phyloP scores from a whole-genome alignment of 2,888 invertebrate genomes.

The Automeris io region DNA sequence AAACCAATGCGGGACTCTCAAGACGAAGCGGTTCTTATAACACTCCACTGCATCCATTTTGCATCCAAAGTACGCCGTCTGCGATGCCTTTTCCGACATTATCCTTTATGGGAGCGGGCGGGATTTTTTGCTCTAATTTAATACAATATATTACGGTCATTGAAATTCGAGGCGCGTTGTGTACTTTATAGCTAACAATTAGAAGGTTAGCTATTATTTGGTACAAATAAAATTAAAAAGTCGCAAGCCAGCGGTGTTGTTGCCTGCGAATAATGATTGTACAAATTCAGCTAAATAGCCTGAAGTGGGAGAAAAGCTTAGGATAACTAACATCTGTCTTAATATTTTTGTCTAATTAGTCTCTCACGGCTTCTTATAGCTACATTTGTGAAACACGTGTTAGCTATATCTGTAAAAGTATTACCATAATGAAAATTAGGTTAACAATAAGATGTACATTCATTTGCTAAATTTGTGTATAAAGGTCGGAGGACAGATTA shows the following conservation, averaged over 20 bases:
- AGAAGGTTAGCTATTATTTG: slow-evolving; percentile 37
- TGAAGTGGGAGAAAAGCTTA: slow-evolving; percentile 8
- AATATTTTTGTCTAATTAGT: slow-evolving; percentile 11
- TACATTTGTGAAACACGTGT: slow-evolving; percentile 31
- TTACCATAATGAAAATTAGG: too few relatives aligned
- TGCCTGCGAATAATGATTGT: neutral
- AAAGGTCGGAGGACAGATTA: too few relatives aligned
- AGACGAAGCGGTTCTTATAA: slow-evolving; percentile 13
- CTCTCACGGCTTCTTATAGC: slow-evolving; percentile 12
- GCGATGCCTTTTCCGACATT: slow-evolving; percentile 25
- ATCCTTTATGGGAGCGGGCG: slow-evolving; percentile 30
- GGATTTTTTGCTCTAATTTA: slow-evolving; percentile 40
- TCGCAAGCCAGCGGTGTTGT: neutral
- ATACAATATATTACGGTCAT: slow-evolving; percentile 34
- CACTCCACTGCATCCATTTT: slow-evolving; percentile 36
- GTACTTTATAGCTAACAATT: slow-evolving; percentile 43
- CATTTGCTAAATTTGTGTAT: too few relatives aligned
- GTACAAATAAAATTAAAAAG: slow-evolving; percentile 21
- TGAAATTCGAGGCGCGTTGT: slow-evolving; percentile 43
- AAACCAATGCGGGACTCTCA: slow-evolving; percentile 22
- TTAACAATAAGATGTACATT: too few relatives aligned
- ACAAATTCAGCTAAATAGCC: neutral
- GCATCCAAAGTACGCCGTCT: slow-evolving; percentile 23
- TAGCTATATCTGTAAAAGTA: too few relatives aligned
- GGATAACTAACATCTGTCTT: slow-evolving; percentile 18